Evolutionary conservation across 2,113 vertebrate species (phyloP).

Genomic region (Anhinga anhinga): DNA sequence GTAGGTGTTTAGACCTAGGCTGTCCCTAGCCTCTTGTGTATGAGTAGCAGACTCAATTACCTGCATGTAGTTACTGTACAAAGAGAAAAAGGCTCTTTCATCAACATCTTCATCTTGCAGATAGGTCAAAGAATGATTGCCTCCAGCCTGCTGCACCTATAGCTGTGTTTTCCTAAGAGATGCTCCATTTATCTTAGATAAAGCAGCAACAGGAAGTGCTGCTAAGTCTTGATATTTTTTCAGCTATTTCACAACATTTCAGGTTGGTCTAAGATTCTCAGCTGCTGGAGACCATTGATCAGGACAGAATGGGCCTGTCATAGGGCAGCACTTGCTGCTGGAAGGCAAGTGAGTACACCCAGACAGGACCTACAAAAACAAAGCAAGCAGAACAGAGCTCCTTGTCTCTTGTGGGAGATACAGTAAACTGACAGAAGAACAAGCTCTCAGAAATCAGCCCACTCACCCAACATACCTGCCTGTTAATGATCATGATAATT

Average conservation of each 20-base stretch:
- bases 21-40: neutral
- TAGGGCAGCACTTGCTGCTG: neutral
- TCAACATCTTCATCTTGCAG: neutral
- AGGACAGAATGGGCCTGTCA: neutral
- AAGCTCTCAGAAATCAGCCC: neutral
- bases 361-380: neutral
- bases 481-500: neutral
- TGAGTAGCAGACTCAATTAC: neutral
- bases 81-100: neutral
- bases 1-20: neutral
- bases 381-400: neutral
- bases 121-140: neutral
- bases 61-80: neutral
- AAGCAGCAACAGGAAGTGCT: neutral
- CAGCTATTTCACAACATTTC: neutral
- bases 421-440: neutral
- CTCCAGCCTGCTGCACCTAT: neutral
- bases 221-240: neutral
- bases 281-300: neutral
- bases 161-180: neutral
- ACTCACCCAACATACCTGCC: neutral
- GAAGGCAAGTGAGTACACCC: neutral
- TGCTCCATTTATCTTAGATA: neutral
- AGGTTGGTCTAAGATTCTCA: neutral
- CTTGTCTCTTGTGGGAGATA: neutral